Evolutionary conservation across 2,797 vertebrate species (phyloP), one percentile per base, ranked within the genome.

Genomic region (Gila robusta): DNA sequence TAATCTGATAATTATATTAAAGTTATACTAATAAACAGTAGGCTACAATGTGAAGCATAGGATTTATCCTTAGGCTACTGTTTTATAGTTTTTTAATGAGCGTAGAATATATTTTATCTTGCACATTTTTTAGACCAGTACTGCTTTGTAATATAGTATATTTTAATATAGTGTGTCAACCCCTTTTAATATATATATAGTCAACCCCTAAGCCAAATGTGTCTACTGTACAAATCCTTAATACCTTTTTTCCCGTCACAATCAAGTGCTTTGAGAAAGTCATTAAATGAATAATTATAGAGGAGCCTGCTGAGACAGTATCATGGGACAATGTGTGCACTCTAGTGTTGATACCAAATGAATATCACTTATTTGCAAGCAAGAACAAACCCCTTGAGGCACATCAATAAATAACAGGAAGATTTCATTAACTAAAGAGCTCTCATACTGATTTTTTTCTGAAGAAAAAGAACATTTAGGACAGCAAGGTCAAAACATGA

Each of bases 381-480:
- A 90, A 92, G 89, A 91, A 92, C 91, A 93, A 91, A 93, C 88
- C 89, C 92, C 91, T 92, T 91, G 89, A 89, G 79, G 91, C 86
- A 87, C 93, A 95, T 95, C 93, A 92, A 94, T 94, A 94, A 89
- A 92, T 93, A 92, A 91, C 91, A 91, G 88, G 85, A 90, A 88
- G 91, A 93, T 94, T 94, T 95, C 93, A 94, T 95, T 94, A 94
- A 89, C 90, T 91, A 91, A 93, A 92, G 91, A 93, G 93, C 90
- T 92, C 90, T 91, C 64, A 87, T 88, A 91, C 91, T 92, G 92
- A 91, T 91, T 23, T 49, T 93, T 92, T 32, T 91, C 87, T 64
- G 83, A 84, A 88, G 91, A 78, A 17, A 52, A 90, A 87, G 90
- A 93, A 94, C 91, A 88, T 90, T 92, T 91, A 93, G 92, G 90